phyloP scores from a whole-genome alignment of 2,113 vertebrate species.

The Pampusana beccarii region DNA sequence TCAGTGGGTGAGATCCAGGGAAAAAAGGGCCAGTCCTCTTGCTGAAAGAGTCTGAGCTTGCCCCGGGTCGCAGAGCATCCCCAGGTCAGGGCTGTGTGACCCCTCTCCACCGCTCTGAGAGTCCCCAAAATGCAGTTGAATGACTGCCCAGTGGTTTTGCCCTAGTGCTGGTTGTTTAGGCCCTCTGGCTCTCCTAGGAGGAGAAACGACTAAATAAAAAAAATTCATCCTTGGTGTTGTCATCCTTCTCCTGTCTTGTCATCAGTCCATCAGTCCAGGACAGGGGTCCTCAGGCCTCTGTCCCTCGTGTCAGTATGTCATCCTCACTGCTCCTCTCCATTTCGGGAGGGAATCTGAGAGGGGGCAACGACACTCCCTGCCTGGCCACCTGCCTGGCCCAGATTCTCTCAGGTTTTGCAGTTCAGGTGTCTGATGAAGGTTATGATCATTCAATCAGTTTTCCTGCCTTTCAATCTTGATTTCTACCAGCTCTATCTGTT shows the following conservation, averaged over 20 bases:
- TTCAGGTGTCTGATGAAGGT: background rate
- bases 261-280: background rate
- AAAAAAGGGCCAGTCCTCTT: background rate
- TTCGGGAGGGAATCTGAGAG: no score
- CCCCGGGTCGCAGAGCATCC: background rate
- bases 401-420: no score
- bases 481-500: background rate
- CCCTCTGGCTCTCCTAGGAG: background rate
- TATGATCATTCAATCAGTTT: background rate
- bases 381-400: no score
- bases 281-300: background rate
- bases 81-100: background rate
- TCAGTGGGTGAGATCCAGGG: background rate
- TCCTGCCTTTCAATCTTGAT: background rate
- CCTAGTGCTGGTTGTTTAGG: background rate
- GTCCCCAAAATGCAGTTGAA: background rate
- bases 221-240: background rate
- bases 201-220: background rate
- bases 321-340: background rate
- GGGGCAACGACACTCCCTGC: no score
- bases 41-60: background rate
- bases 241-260: background rate
- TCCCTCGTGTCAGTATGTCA: no score
- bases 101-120: background rate
- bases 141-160: background rate